Percentiles rank a stretch among this genome's conserved stretches.
These are phyloP conservation scores for Brachionus asplanchnoidis DNA, from an alignment of 1,140 invertebrate species.

Conservation along the genomic window DNA sequence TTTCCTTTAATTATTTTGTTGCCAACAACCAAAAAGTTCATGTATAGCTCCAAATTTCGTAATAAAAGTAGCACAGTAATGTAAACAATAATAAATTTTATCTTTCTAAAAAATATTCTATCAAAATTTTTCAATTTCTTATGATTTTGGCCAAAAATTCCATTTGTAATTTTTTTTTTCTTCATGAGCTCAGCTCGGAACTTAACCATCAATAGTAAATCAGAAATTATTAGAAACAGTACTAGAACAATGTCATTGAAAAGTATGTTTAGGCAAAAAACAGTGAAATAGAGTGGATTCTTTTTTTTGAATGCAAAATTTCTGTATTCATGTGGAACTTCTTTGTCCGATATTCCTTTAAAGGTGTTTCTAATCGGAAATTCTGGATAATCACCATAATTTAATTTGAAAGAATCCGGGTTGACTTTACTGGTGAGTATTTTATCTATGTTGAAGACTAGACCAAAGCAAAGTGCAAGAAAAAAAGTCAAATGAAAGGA, in stretches of 20 bases:
- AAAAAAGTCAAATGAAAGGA: not conserved
- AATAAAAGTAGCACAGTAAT: not conserved
- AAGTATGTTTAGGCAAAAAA: not conserved
- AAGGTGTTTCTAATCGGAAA: not conserved
- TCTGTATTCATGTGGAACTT: not conserved
- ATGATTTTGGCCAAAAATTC: not conserved
- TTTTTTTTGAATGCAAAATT: not conserved
- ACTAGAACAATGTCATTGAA: not conserved
- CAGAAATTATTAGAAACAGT: not conserved
- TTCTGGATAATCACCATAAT: not conserved
- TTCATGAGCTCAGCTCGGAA: not conserved
- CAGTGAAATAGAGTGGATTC: not conserved
- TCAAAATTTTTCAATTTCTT: not conserved
- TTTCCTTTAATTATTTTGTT: not conserved
- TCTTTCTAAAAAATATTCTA: not conserved
- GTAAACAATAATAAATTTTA: not conserved
- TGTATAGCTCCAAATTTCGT: not conserved
- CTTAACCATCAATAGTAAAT: not conserved
- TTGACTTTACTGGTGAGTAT: not conserved
- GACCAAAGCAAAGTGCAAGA: not conserved
- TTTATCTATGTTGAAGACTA: not conserved
- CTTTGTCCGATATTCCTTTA: not conserved
- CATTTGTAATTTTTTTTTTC: not conserved
- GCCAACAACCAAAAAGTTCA: not conserved
- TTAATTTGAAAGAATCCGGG: not conserved